phyloP scores from a whole-genome alignment of 35 echinoderm and acorn worm genomes.

The Ophioderma brevispina region DNA sequence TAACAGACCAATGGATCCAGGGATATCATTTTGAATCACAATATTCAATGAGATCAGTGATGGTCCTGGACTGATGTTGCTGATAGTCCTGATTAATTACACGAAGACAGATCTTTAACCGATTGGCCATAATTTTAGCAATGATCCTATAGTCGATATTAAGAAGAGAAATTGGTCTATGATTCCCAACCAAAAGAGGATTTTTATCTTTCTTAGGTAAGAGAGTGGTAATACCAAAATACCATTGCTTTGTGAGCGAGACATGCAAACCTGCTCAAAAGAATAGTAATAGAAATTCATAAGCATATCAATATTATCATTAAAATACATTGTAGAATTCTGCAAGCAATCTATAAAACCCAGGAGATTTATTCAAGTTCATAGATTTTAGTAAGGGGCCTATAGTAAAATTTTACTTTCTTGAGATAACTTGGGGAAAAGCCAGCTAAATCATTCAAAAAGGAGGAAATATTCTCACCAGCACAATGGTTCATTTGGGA shows the following conservation, averaged over 20 bases:
- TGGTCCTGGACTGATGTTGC: constrained; percentile 1
- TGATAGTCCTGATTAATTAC: not conserved
- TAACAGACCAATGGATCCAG: constrained; percentile 6
- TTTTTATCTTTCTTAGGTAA: constrained; percentile 36
- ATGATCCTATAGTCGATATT: constrained; percentile 23
- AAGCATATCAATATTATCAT: constrained; percentile 15
- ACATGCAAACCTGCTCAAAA: constrained; percentile 15
- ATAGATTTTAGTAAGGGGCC: constrained; percentile 2
- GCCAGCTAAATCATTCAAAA: not conserved
- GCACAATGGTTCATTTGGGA: not conserved
- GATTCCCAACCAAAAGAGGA: constrained; percentile 6
- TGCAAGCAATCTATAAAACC: constrained; percentile 1
- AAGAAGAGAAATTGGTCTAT: constrained; percentile 18
- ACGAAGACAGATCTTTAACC: constrained; percentile 18
- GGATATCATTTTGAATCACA: constrained; percentile 1
- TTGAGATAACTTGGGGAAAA: constrained; percentile 1
- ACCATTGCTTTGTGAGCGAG: constrained; percentile 20
- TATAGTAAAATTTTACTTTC: not conserved
- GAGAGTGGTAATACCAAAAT: constrained; percentile 3
- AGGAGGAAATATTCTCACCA: not conserved
- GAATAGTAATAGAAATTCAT: constrained; percentile 23
- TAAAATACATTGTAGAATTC: constrained; percentile 37
- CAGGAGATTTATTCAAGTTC: constrained; percentile 17
- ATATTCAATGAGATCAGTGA: constrained; percentile 23
- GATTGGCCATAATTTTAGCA: not conserved